phyloP scores from a whole-genome alignment of 2,888 invertebrate species.

The Corythucha ciliata region DNA sequence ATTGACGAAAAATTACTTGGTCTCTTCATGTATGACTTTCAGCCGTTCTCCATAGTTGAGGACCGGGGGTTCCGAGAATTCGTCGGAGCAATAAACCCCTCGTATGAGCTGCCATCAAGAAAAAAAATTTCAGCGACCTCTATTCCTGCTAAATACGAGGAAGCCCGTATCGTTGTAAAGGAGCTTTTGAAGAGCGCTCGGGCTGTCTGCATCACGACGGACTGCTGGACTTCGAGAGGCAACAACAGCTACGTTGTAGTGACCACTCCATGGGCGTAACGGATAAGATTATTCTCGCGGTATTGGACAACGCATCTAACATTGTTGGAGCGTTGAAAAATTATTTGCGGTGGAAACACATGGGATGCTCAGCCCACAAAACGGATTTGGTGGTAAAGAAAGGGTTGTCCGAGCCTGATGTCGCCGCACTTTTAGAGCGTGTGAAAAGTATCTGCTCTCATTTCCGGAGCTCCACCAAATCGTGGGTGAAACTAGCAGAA shows the following conservation, averaged over 20 bases:
- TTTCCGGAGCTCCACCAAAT: neutral
- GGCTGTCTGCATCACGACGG: constrained; percentile 11
- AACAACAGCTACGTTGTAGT: constrained; percentile 5
- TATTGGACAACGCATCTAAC: constrained; percentile 1
- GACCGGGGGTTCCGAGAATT: constrained; percentile 37
- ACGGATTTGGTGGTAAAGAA: constrained; percentile 8
- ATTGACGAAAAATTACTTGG: constrained; percentile 33
- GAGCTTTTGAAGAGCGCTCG: neutral
- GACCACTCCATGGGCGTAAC: neutral
- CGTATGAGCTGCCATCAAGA: constrained; percentile 35
- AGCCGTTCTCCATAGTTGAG: constrained; percentile 38
- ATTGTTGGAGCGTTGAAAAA: constrained; percentile 13
- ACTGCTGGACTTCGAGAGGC: constrained; percentile 16
- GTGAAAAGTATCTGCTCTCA: neutral
- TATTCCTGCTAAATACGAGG: constrained; percentile 31
- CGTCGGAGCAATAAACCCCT: constrained; percentile 35
- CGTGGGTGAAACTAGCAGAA: constrained; percentile 5
- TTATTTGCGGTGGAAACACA: neutral
- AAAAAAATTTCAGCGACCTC: constrained; percentile 33
- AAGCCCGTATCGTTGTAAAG: constrained; percentile 15
- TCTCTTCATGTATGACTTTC: constrained; percentile 37
- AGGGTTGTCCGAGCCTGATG: neutral
- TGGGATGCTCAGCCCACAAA: constrained; percentile 14
- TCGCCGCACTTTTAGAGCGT: neutral
- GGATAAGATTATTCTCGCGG: constrained; percentile 2